Conservation (phyloP, 2,888 invertebrate species). For the Formica aserva region DNA sequence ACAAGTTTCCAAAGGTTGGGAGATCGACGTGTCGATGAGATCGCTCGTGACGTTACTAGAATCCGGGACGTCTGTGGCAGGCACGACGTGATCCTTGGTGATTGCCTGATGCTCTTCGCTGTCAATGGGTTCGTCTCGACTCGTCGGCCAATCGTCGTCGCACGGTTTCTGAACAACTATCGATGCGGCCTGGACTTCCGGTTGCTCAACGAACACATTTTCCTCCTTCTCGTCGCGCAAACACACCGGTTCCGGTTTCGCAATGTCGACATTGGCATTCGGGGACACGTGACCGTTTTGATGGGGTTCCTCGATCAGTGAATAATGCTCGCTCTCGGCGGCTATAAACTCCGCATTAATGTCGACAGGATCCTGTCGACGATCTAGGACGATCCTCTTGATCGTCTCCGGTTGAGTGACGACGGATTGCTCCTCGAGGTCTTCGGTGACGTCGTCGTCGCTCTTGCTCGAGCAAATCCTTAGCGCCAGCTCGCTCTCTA, state of each 20-base stretch:
- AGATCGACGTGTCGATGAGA: not conserved
- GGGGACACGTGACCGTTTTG: slow-evolving; percentile 79
- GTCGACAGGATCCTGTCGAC: slow-evolving; percentile 72
- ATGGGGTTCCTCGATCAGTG: slow-evolving; percentile 77
- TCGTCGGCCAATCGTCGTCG: slow-evolving; percentile 33
- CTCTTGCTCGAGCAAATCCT: slow-evolving; percentile 80
- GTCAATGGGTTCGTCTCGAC: slow-evolving; percentile 13
- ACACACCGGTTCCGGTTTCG: slow-evolving; percentile 48
- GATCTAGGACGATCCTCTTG: slow-evolving; percentile 80
- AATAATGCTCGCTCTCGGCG: slow-evolving; percentile 80
- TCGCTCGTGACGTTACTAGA: not conserved
- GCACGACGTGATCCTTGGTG: not conserved
- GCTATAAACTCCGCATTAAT: slow-evolving; percentile 81
- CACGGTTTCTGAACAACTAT: slow-evolving; percentile 59
- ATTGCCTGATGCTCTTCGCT: slow-evolving; percentile 1
- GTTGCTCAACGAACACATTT: slow-evolving; percentile 51
- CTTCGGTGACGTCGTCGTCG: slow-evolving; percentile 62
- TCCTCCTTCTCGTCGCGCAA: slow-evolving; percentile 61
- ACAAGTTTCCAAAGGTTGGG: not conserved
- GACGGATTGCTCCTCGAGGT: slow-evolving; percentile 52
- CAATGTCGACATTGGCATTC: slow-evolving; percentile 40
- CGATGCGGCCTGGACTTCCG: slow-evolving; percentile 50
- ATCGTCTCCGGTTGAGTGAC: slow-evolving; percentile 75
- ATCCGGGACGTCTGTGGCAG: not conserved
- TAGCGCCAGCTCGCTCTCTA: slow-evolving; percentile 83